phyloP scores from a whole-genome alignment of 2,888 invertebrate species.

The Chrysolina oricalcia region DNA sequence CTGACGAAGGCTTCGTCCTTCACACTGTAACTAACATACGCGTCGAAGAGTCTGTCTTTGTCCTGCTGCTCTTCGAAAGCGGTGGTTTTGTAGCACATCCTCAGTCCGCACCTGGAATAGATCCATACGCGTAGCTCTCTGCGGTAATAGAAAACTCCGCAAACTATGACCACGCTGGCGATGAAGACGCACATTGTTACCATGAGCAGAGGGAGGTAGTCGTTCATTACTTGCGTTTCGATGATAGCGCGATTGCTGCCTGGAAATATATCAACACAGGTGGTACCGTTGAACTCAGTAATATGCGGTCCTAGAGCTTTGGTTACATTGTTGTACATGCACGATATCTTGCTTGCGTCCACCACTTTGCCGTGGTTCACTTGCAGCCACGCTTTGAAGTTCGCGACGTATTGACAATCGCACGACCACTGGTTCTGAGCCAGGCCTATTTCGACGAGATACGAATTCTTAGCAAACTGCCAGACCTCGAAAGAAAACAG shows the following conservation, averaged over 20 bases:
- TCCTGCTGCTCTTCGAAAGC: constrained; percentile 87
- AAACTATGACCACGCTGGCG: constrained; percentile 83
- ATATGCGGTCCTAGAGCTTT: constrained; percentile 81
- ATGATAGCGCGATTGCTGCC: constrained; percentile 83
- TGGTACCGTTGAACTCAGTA: constrained; percentile 85
- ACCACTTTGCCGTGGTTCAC: constrained; percentile 86
- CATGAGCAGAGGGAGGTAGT: constrained; percentile 85
- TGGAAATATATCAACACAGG: constrained; percentile 80
- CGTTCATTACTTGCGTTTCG: constrained; percentile 85
- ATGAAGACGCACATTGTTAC: constrained; percentile 86
- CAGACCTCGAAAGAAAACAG: constrained; percentile 89
- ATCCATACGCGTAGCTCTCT: constrained; percentile 89
- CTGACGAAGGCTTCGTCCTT: constrained; percentile 94
- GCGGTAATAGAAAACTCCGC: constrained; percentile 87
- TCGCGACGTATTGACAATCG: constrained; percentile 88
- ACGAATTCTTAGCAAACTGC: constrained; percentile 88
- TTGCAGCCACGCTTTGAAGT: constrained; percentile 86
- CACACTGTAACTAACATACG: constrained; percentile 95
- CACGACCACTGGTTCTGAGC: constrained; percentile 93
- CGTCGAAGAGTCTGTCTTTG: constrained; percentile 92
- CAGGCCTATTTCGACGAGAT: constrained; percentile 89
- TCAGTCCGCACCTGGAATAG: constrained; percentile 87
- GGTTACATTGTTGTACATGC: constrained; percentile 83
- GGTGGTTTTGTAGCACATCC: constrained; percentile 89
- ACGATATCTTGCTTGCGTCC: constrained; percentile 84